phyloP scores from a whole-genome alignment of 2,888 invertebrate species.

The Caenorhabditis sp. region DNA sequence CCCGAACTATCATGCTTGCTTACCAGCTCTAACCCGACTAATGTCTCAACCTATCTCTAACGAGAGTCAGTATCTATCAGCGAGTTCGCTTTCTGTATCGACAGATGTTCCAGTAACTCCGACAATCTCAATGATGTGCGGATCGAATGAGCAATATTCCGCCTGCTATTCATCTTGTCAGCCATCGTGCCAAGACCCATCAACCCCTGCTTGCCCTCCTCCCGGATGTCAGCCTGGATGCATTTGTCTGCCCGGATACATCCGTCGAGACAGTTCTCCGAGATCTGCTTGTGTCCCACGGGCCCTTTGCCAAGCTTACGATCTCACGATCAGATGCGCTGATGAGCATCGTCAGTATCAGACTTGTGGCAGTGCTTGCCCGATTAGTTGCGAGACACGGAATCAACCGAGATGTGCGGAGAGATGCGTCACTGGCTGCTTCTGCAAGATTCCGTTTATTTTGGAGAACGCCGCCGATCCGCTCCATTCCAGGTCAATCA shows the following conservation, averaged over 20 bases:
- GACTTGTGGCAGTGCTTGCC: constrained; percentile 74
- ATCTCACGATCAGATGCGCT: constrained; percentile 70
- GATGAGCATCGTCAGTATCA: constrained; percentile 71
- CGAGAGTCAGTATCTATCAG: constrained; percentile 17
- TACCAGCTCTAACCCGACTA: constrained; percentile 41
- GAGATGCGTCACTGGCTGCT: constrained; percentile 73
- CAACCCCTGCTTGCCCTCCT: constrained; percentile 68
- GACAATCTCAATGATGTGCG: constrained; percentile 64
- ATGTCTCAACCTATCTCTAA: constrained; percentile 42
- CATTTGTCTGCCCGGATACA: constrained; percentile 72
- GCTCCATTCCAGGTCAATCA: constrained; percentile 65
- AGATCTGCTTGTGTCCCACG: constrained; percentile 69
- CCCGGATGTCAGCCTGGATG: constrained; percentile 71
- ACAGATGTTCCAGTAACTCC: constrained; percentile 58
- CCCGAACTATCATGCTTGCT: constrained; percentile 45
- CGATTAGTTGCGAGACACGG: constrained; percentile 71
- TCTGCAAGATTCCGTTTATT: constrained; percentile 73
- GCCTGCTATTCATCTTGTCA: constrained; percentile 71
- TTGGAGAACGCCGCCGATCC: constrained; percentile 72
- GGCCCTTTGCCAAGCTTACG: constrained; percentile 68
- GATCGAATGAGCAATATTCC: constrained; percentile 68
- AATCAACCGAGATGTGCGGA: constrained; percentile 70
- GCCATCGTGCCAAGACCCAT: constrained; percentile 71
- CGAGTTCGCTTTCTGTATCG: neutral
- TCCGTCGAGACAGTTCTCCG: constrained; percentile 69